These are phyloP conservation scores for Echiichthys vipera DNA, from an alignment of 2,797 vertebrate genomes.

Conservation along the genomic window DNA sequence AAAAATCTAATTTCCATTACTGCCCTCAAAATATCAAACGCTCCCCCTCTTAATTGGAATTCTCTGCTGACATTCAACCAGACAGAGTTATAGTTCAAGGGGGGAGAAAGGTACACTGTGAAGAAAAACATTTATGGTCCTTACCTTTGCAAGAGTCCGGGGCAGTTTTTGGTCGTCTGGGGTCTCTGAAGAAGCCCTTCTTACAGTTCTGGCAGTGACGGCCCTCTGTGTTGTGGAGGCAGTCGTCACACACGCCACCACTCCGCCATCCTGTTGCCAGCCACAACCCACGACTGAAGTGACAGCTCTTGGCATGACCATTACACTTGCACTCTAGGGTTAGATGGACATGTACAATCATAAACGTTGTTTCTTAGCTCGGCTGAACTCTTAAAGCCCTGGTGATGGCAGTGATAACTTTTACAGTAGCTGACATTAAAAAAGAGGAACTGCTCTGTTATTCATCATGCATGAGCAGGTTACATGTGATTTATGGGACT, in stretches of 20 bases:
- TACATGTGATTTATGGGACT: slow-evolving; percentile 51
- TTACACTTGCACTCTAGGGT: slow-evolving; percentile 93
- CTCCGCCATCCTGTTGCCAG: slow-evolving; percentile 86
- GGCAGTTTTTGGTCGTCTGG: slow-evolving; percentile 83
- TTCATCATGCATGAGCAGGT: slow-evolving; percentile 24
- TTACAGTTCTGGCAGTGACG: slow-evolving; percentile 92
- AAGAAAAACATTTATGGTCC: slow-evolving; percentile 27
- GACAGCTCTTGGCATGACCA: slow-evolving; percentile 90
- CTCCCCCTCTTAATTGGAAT: slow-evolving; percentile 43
- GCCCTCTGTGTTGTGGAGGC: slow-evolving; percentile 92
- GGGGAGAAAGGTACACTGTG: background rate
- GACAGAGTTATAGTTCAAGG: slow-evolving; percentile 15
- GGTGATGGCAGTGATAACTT: background rate
- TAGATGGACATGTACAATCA: slow-evolving; percentile 14
- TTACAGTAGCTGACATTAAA: slow-evolving; percentile 5
- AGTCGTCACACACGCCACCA: slow-evolving; percentile 89
- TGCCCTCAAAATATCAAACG: slow-evolving; percentile 45
- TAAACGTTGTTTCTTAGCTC: background rate
- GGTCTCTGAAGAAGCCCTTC: slow-evolving; percentile 91
- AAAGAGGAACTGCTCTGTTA: slow-evolving; percentile 18
- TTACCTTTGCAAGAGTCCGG: slow-evolving; percentile 92
- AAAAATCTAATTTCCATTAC: slow-evolving; percentile 45
- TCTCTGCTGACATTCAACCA: slow-evolving; percentile 35
- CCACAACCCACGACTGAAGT: slow-evolving; percentile 89
- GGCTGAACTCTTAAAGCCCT: slow-evolving; percentile 2